Percentiles rank a stretch among this genome's conserved stretches.
These are phyloP conservation scores for Colletes latitarsis DNA, from an alignment of 1,140 invertebrate species.

Conservation along the genomic window DNA sequence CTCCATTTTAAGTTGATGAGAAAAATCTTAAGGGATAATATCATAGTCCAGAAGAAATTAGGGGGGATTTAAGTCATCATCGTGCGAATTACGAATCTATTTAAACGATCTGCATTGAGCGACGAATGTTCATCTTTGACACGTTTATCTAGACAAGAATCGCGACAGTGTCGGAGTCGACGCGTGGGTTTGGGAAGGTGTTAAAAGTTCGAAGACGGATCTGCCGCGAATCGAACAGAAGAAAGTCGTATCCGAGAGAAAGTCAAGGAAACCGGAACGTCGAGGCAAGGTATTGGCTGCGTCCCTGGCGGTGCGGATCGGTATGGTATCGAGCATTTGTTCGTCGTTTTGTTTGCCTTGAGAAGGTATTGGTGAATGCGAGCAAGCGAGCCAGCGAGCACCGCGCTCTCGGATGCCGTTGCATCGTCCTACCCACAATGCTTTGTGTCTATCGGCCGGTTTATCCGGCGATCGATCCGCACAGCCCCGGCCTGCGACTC, in stretches of 20 bases:
- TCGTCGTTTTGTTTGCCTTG: slow-evolving; percentile 64
- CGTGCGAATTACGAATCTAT: too few relatives aligned
- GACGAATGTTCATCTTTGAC: too few relatives aligned
- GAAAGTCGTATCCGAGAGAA: neutral
- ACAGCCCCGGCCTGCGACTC: slow-evolving; percentile 53
- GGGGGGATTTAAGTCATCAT: too few relatives aligned
- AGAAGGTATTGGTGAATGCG: slow-evolving; percentile 63
- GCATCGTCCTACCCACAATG: slow-evolving; percentile 62
- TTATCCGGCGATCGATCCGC: slow-evolving; percentile 66
- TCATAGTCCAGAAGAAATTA: too few relatives aligned
- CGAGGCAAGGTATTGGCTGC: slow-evolving; percentile 35
- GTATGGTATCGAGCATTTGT: slow-evolving; percentile 65
- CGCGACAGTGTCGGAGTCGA: too few relatives aligned
- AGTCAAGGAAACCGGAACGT: neutral
- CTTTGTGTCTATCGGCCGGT: slow-evolving; percentile 66
- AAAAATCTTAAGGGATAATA: too few relatives aligned
- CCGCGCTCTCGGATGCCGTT: slow-evolving; percentile 59
- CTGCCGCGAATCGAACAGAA: neutral
- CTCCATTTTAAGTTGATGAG: too few relatives aligned
- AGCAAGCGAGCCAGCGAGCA: slow-evolving; percentile 22
- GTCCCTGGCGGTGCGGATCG: slow-evolving; percentile 58
- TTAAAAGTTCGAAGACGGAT: neutral
- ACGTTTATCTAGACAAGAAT: too few relatives aligned
- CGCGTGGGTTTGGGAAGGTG: too few relatives aligned
- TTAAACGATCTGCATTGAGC: too few relatives aligned